Evolutionary conservation across 2,888 invertebrate species (phyloP).

Genomic region (Oxycera nigricornis): DNA sequence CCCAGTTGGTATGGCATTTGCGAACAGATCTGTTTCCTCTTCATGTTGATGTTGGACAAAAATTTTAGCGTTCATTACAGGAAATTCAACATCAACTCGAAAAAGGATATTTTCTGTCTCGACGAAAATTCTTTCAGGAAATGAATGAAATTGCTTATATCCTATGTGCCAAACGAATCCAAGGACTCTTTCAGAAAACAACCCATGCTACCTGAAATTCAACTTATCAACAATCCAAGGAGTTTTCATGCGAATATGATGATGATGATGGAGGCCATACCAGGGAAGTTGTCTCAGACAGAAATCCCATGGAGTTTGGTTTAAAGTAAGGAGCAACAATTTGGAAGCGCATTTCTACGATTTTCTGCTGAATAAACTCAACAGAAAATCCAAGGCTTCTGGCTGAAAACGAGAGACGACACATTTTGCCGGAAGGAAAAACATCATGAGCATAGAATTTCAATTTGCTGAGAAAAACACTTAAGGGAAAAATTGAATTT

Average conservation of each 20-base stretch:
- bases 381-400: constrained; percentile 13
- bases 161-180: background rate
- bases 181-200: too few species aligned
- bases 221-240: background rate
- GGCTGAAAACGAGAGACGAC: background rate
- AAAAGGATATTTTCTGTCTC: too few species aligned
- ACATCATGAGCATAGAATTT: background rate
- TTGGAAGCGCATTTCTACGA: background rate
- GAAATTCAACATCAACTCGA: too few species aligned
- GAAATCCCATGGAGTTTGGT: background rate
- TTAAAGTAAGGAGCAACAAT: background rate
- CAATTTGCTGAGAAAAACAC: background rate
- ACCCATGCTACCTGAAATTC: background rate
- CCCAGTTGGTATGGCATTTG: too few species aligned
- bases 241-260: background rate
- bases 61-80: too few species aligned
- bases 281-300: background rate
- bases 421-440: constrained; percentile 9
- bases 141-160: background rate
- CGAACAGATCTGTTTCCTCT: too few species aligned
- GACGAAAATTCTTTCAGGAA: constrained; percentile 7
- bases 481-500: background rate
- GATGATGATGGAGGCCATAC: background rate
- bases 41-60: too few species aligned
- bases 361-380: background rate